Evolutionary conservation across 1,140 invertebrate species (phyloP).

Genomic region (Drosophila varians): DNA sequence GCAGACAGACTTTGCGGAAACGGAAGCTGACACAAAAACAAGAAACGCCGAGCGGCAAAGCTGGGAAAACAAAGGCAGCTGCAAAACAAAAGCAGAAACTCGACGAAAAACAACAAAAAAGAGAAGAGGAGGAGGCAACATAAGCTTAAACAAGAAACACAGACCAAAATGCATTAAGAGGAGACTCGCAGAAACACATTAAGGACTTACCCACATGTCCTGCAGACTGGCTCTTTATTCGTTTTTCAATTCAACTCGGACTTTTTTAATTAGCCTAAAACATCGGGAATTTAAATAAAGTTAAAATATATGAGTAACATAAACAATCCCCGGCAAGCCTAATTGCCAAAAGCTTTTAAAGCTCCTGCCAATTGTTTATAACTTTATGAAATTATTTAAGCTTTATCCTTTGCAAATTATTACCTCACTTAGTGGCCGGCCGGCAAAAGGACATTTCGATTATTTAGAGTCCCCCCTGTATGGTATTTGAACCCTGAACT

Average conservation of each 20-base stretch:
- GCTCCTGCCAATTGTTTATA: conserved; percentile 1
- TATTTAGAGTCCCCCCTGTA: conserved; percentile 18
- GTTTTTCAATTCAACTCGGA: background rate
- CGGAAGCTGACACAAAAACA: conserved; percentile 67
- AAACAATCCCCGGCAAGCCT: background rate
- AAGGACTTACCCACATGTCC: conserved; percentile 19
- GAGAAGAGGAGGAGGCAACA: conserved; percentile 18
- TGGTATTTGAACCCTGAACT: conserved; percentile 37
- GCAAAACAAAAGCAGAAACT: conserved; percentile 59
- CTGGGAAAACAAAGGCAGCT: conserved; percentile 62
- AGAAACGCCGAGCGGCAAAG: conserved; percentile 33
- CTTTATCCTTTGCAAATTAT: conserved; percentile 34
- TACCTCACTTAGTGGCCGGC: conserved; percentile 34
- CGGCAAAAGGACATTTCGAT: conserved; percentile 11
- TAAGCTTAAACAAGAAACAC: conserved; percentile 19
- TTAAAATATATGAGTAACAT: background rate
- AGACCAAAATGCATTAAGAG: conserved; percentile 3
- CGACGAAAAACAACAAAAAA: conserved; percentile 43
- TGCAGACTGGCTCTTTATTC: conserved; percentile 3
- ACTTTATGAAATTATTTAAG: conserved; percentile 6
- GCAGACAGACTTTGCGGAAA: conserved; percentile 49
- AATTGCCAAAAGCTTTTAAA: conserved; percentile 8
- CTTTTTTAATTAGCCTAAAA: background rate
- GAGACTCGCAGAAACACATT: background rate
- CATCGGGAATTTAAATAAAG: background rate